These are phyloP conservation scores for Ophion ellenae DNA, from an alignment of 2,888 invertebrate genomes.

Conservation along the genomic window DNA sequence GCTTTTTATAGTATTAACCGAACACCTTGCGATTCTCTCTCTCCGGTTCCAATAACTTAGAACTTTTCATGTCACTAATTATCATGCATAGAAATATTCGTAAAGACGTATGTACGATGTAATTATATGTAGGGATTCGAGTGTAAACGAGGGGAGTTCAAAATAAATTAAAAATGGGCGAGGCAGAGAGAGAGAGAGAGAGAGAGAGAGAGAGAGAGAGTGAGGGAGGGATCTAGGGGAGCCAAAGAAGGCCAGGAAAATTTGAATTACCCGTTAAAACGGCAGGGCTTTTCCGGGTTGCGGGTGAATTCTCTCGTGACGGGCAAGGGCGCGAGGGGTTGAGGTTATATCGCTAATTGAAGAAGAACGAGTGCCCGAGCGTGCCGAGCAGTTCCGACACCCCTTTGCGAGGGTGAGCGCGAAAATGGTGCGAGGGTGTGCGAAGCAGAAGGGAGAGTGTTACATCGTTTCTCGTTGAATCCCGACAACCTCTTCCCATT, in stretches of 20 bases:
- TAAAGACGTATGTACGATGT: background rate
- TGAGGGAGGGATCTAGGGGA: slow-evolving; percentile 7
- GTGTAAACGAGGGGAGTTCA: slow-evolving; percentile 28
- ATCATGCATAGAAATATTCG: slow-evolving; percentile 48
- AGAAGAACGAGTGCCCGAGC: slow-evolving; percentile 66
- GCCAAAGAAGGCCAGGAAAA: slow-evolving; percentile 49
- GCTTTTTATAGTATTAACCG: slow-evolving; percentile 63
- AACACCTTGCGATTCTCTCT: slow-evolving; percentile 31
- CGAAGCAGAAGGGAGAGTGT: slow-evolving; percentile 42
- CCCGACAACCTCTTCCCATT: slow-evolving; percentile 48
- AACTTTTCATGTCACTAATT: slow-evolving; percentile 44
- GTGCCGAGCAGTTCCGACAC: slow-evolving; percentile 56
- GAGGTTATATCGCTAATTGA: slow-evolving; percentile 63
- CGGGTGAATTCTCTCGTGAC: slow-evolving; percentile 22
- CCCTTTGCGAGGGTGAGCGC: slow-evolving; percentile 41
- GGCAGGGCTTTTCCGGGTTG: slow-evolving; percentile 50
- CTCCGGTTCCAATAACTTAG: background rate
- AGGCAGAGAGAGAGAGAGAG: background rate
- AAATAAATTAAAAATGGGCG: slow-evolving; percentile 22
- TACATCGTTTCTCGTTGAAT: slow-evolving; percentile 60
- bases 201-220: background rate
- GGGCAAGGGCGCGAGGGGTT: slow-evolving; percentile 19
- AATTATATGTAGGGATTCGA: slow-evolving; percentile 8
- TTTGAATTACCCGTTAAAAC: slow-evolving; percentile 68
- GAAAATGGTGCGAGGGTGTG: slow-evolving; percentile 47